Evolutionary conservation across 2,113 vertebrate genomes (phyloP).

Genomic region (Cavia aperea): DNA sequence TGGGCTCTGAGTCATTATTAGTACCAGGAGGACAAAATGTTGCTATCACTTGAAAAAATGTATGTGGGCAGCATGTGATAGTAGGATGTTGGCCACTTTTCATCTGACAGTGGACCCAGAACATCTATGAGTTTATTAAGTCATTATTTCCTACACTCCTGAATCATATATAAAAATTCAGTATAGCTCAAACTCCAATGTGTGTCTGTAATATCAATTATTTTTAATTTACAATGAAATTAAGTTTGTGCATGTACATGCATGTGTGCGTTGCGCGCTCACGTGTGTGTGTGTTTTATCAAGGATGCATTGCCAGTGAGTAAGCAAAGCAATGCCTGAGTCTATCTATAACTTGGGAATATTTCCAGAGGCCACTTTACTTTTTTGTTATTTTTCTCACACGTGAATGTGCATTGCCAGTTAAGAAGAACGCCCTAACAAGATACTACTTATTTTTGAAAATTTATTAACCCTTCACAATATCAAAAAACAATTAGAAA

Average conservation of each 20-base stretch:
- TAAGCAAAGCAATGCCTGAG: neutral
- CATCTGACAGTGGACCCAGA: neutral
- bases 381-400: neutral
- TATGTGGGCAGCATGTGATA: neutral
- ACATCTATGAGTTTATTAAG: neutral
- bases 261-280: no score
- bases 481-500: neutral
- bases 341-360: neutral
- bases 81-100: neutral
- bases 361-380: neutral
- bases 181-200: neutral
- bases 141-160: neutral
- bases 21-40: neutral
- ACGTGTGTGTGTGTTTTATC: no score
- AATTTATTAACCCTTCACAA: neutral
- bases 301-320: neutral
- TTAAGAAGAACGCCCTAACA: neutral
- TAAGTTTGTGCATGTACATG: neutral
- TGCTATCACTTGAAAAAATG: neutral
- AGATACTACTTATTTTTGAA: neutral
- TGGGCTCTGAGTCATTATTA: neutral
- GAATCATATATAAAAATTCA: neutral
- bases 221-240: neutral
- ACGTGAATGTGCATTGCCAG: neutral
- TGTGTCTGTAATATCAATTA: neutral